Base-by-base conservation (phyloP, 2,888 invertebrate genomes). In the Monoplex corrugatus region DNA sequence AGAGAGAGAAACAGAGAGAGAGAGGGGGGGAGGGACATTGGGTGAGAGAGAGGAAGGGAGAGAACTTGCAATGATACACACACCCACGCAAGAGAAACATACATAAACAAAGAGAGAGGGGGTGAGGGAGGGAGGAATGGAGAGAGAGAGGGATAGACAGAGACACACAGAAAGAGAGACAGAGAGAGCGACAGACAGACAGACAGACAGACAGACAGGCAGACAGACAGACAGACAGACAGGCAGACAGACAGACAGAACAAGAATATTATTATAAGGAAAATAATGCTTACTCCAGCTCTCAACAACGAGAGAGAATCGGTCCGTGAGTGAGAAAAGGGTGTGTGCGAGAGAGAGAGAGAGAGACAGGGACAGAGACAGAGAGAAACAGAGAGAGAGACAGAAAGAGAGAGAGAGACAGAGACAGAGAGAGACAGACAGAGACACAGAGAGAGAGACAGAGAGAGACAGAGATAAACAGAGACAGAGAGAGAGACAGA, bases 171-270 rank as follows among this genome's bases (percentile, higher is more conserved):
- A 84, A 35, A 85, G 85, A 85, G 50, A 85, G 85, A 85, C 6
- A 50, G 85, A 85, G 57, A 85, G 32, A 85, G 50, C 16, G 35
- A 57, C 10, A 84, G 84, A 50, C 50, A 50, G 84, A 84, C 35
- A 84, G 44, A 84, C 35, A 84, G 57, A 32, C 16, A 35, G 44
- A 86, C 8, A 44, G 32, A 50, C 23, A 45, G 32, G 40, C n/a
- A 63, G n/a, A 35, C n/a, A 57, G 32, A 35, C 19, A 45, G 32
- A 23, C 38, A 16, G 13, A n/a, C 32, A 44, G 68, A 40, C 23
- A 28, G 38, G 40, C 32, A 57, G 43, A 68, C 16, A 38, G 43
- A 86, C 28, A 86, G 38, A 72, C 28, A 86, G 72, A 68, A 13
- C 13, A 23, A 86, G 63, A n/a, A n/a, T n/a, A n/a, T n/a, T n/a